Percentiles rank a stretch among this genome's conserved stretches.
These are phyloP conservation scores for Odontesthes bonariensis DNA, from an alignment of 2,113 vertebrate species.

Conservation along the genomic window DNA sequence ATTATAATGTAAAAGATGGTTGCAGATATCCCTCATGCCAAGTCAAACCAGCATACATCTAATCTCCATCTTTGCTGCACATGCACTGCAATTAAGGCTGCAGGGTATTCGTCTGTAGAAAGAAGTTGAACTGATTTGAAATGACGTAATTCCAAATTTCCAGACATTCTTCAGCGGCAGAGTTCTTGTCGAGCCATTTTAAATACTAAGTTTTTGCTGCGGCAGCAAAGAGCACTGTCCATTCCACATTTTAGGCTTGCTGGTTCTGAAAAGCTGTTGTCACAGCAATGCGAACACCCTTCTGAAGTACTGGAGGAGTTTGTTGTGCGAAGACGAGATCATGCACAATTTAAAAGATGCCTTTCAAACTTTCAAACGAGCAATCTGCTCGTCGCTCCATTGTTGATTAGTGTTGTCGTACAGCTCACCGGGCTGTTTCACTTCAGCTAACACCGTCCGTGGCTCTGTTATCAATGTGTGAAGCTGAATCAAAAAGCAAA, in stretches of 20 bases:
- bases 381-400: slow-evolving; percentile 4
- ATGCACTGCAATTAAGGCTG: slow-evolving; percentile 15
- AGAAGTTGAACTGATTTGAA: background rate
- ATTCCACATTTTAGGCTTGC: background rate
- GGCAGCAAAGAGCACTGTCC: too few species aligned
- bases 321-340: background rate
- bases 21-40: slow-evolving; percentile 13
- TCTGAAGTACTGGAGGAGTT: slow-evolving; percentile 11
- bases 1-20: slow-evolving; percentile 37
- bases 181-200: background rate
- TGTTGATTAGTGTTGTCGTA: slow-evolving; percentile 21
- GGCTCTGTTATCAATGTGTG: slow-evolving; percentile 15
- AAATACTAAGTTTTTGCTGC: background rate
- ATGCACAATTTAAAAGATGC: background rate
- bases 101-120: background rate
- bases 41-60: background rate
- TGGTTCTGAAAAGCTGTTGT: background rate
- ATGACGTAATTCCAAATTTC: background rate
- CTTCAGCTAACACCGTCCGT: slow-evolving; percentile 8
- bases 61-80: slow-evolving; percentile 24
- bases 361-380: slow-evolving; percentile 3
- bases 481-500: slow-evolving; percentile 40
- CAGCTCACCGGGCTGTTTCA: slow-evolving; percentile 5
- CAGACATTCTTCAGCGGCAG: background rate
- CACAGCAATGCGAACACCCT: background rate